Percentiles rank a stretch among this genome's conserved stretches.
phyloP scores from a whole-genome alignment of 2,888 invertebrate species.

The Eupithecia dodoneata region DNA sequence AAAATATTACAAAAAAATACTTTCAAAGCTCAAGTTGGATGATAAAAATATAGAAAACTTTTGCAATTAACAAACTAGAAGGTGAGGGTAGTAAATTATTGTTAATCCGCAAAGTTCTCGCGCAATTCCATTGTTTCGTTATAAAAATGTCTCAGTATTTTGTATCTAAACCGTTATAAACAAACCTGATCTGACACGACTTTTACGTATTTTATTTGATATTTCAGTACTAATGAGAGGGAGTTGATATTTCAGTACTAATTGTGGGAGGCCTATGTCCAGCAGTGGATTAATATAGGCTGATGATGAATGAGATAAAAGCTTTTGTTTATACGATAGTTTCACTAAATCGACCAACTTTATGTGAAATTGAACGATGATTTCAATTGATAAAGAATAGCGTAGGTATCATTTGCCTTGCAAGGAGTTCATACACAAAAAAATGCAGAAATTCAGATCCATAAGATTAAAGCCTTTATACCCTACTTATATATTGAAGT shows the following conservation, averaged over 20 bases:
- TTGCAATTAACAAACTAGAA: slow-evolving; percentile 16
- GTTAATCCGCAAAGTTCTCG: slow-evolving; percentile 21
- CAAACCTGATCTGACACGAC: neutral
- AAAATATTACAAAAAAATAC: neutral
- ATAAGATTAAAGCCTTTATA: too few relatives aligned
- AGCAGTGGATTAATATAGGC: too few relatives aligned
- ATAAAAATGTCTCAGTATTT: slow-evolving; percentile 1
- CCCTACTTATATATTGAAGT: too few relatives aligned
- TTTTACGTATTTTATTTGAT: neutral
- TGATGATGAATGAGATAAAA: too few relatives aligned
- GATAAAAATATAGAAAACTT: slow-evolving; percentile 11
- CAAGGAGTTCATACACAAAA: neutral
- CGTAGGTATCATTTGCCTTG: neutral
- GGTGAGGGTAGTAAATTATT: slow-evolving; percentile 6
- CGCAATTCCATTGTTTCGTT: slow-evolving; percentile 34
- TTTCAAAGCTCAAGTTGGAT: neutral
- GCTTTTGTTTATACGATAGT: neutral
- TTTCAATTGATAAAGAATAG: neutral
- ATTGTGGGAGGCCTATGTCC: too few relatives aligned
- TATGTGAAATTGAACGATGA: neutral
- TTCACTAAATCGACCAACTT: neutral
- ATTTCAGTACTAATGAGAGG: neutral
- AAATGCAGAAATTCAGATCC: too few relatives aligned
- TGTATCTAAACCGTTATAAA: neutral
- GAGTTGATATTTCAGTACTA: too few relatives aligned